These are phyloP conservation scores for Apamea epomidion DNA, from an alignment of 2,888 invertebrate species.

Conservation along the genomic window DNA sequence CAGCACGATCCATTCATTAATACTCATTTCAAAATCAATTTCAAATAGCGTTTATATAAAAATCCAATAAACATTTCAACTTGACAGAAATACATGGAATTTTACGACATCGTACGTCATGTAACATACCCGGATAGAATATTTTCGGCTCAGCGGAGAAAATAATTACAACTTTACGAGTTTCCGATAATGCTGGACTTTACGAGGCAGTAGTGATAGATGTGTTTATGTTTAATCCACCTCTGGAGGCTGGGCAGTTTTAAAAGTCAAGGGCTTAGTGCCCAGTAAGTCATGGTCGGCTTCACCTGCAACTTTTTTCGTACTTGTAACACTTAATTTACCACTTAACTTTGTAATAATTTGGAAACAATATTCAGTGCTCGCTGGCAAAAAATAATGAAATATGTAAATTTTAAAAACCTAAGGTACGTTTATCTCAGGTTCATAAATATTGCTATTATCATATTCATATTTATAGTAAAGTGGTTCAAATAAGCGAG, in stretches of 20 bases:
- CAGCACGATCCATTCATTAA: slow-evolving; percentile 5
- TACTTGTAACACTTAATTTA: slow-evolving; percentile 39
- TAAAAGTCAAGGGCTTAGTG: slow-evolving; percentile 63
- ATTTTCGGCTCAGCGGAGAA: slow-evolving; percentile 30
- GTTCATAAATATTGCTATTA: slow-evolving; percentile 34
- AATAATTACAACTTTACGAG: slow-evolving; percentile 58
- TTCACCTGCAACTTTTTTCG: slow-evolving; percentile 30
- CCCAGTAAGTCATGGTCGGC: slow-evolving; percentile 55
- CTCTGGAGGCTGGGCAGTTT: slow-evolving; percentile 40
- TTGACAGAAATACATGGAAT: slow-evolving; percentile 43
- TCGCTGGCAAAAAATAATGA: slow-evolving; percentile 1
- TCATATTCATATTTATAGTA: slow-evolving; percentile 30
- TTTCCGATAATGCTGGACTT: slow-evolving; percentile 50
- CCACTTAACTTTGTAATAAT: background rate
- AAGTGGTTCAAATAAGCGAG: slow-evolving; percentile 1
- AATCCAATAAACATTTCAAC: slow-evolving; percentile 50
- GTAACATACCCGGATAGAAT: slow-evolving; percentile 28
- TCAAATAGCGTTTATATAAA: slow-evolving; percentile 11
- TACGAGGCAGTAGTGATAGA: slow-evolving; percentile 42
- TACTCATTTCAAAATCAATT: slow-evolving; percentile 16
- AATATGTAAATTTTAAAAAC: slow-evolving; percentile 14
- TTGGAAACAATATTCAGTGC: slow-evolving; percentile 2
- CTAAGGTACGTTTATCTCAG: slow-evolving; percentile 20
- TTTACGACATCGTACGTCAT: slow-evolving; percentile 46
- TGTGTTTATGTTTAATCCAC: slow-evolving; percentile 40